These are phyloP conservation scores for Dolichallabes microphthalmus DNA, from an alignment of 2,113 vertebrate species.

Conservation along the genomic window DNA sequence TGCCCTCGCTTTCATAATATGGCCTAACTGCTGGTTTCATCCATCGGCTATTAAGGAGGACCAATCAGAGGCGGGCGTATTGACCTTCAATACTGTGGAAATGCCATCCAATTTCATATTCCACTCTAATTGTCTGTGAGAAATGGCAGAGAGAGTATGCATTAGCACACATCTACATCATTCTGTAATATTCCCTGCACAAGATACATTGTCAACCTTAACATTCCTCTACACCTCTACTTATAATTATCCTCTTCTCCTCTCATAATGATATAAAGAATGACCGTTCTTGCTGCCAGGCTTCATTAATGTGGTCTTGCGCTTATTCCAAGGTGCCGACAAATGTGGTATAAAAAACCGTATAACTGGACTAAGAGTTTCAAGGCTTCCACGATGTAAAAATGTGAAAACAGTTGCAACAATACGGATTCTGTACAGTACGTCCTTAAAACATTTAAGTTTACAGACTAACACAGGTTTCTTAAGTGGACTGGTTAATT, in stretches of 20 bases:
- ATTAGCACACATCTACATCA: background rate
- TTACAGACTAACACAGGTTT: background rate
- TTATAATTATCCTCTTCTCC: background rate
- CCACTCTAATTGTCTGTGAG: constrained; percentile 16
- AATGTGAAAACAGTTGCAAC: background rate
- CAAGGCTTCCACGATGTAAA: background rate
- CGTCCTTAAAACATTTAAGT: background rate
- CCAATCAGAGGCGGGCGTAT: background rate
- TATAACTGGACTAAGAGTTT: background rate
- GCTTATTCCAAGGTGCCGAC: background rate
- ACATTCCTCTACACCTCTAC: constrained; percentile 1
- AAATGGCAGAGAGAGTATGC: background rate
- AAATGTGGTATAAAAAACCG: background rate
- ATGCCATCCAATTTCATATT: constrained; percentile 35
- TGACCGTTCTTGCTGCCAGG: too few species aligned
- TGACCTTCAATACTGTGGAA: constrained; percentile 31
- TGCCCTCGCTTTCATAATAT: background rate
- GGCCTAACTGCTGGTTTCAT: constrained; percentile 35
- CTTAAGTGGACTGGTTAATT: background rate
- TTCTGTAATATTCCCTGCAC: background rate
- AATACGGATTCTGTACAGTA: background rate
- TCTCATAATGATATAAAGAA: background rate
- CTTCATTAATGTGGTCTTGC: background rate
- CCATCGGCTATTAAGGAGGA: background rate
- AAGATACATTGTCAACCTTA: constrained; percentile 8